Percentiles rank a stretch among this genome's conserved stretches.
Evolutionary conservation across 2,113 vertebrate species (phyloP).

Genomic region (Coracopsis vasa): DNA sequence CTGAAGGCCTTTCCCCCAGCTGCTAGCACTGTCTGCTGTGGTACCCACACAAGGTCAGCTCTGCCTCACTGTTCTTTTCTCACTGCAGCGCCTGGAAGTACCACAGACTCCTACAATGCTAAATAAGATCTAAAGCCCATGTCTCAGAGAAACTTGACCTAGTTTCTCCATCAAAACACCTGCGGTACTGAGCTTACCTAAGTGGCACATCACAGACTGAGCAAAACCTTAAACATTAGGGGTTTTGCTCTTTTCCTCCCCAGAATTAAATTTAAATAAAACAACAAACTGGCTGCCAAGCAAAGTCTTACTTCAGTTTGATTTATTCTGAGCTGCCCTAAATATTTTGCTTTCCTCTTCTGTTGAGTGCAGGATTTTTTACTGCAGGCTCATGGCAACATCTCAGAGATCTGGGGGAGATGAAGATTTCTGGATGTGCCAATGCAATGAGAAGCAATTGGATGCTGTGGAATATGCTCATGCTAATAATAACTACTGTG

Average conservation of each 20-base stretch:
- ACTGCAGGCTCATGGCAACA: background rate
- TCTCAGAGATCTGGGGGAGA: background rate
- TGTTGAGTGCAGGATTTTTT: background rate
- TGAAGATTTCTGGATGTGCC: background rate
- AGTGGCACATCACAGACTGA: background rate
- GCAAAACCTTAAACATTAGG: background rate
- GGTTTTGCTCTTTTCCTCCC: background rate
- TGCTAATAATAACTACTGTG: background rate
- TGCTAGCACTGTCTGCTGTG: background rate
- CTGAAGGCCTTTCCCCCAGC: background rate
- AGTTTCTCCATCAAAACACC: slow-evolving; percentile 36
- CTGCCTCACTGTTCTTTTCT: background rate
- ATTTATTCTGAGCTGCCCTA: slow-evolving; percentile 38
- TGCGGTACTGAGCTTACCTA: background rate
- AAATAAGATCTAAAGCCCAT: background rate
- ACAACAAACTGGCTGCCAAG: background rate
- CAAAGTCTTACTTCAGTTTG: background rate
- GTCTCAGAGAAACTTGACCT: background rate
- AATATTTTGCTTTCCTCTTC: slow-evolving; percentile 38
- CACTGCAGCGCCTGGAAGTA: background rate
- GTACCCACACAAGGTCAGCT: background rate
- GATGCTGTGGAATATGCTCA: background rate
- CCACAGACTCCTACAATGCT: background rate
- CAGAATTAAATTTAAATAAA: background rate
- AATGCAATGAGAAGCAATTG: background rate